These are phyloP conservation scores for Aporrectodea caliginosa DNA, from an alignment of 1,140 invertebrate species.

Conservation along the genomic window DNA sequence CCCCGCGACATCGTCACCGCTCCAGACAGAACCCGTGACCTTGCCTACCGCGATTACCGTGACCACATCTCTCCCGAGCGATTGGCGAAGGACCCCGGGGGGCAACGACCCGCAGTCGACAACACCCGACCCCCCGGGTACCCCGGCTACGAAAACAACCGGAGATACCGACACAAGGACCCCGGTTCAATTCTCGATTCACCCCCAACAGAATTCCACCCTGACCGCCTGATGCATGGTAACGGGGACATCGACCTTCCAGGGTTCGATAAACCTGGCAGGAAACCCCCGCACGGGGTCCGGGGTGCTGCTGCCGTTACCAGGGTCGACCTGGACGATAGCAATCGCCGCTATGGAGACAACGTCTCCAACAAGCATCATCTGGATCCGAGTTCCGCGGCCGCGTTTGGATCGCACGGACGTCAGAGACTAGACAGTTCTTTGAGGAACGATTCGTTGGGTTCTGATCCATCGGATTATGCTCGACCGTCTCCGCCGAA, in stretches of 20 bases:
- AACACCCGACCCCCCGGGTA: background rate
- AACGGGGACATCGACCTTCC: background rate
- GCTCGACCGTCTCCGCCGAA: constrained; percentile 58
- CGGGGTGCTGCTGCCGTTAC: too few relatives aligned
- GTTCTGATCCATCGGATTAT: constrained; percentile 65
- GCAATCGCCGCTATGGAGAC: too few relatives aligned
- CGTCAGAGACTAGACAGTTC: constrained; percentile 54
- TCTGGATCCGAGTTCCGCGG: constrained; percentile 56
- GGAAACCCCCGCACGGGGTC: background rate
- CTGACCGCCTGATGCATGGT: background rate
- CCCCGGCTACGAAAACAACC: background rate
- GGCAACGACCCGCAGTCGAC: background rate
- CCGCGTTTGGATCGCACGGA: constrained; percentile 40
- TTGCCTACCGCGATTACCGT: background rate
- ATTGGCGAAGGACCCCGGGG: background rate
- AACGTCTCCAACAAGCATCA: constrained; percentile 43
- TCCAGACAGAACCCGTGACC: background rate
- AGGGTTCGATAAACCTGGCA: background rate
- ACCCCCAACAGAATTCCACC: background rate
- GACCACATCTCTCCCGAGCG: background rate
- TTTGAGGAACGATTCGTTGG: constrained; percentile 60
- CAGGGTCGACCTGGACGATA: too few relatives aligned
- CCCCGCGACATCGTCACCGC: background rate
- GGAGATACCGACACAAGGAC: background rate
- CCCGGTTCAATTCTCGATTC: background rate